Percentiles rank a stretch among this genome's conserved stretches.
phyloP scores from a whole-genome alignment of 2,888 invertebrate species.

The Leptothorax acervorum region DNA sequence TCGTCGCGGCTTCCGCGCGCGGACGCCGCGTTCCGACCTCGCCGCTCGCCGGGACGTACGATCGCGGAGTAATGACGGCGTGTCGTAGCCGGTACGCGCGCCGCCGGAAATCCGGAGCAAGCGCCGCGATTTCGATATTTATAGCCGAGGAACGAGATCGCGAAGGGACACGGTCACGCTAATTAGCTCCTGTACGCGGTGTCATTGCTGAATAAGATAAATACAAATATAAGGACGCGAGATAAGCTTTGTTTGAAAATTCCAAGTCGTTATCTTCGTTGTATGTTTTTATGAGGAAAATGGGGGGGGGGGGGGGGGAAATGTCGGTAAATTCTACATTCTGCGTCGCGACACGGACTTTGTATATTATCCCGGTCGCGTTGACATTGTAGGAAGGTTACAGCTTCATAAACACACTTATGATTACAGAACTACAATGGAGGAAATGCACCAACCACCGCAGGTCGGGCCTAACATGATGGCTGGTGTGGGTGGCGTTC shows the following conservation, averaged over 20 bases:
- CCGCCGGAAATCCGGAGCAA: not conserved
- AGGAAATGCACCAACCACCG: conserved; percentile 81
- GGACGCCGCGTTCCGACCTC: no score
- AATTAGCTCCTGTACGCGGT: not conserved
- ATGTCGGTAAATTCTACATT: not conserved
- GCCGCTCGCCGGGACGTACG: not conserved
- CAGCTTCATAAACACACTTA: not conserved
- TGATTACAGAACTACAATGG: conserved; percentile 74
- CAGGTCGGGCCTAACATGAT: conserved; percentile 81
- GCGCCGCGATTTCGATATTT: not conserved
- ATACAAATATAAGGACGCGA: not conserved
- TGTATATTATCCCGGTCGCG: not conserved
- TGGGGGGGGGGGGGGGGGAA: no score
- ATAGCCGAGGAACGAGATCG: not conserved
- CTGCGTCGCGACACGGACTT: not conserved
- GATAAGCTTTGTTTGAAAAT: no score
- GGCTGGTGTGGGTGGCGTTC: conserved; percentile 75
- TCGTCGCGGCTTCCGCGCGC: no score
- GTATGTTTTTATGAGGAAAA: not conserved
- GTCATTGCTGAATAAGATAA: not conserved
- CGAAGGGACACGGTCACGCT: not conserved
- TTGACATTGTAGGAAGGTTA: conserved; percentile 3
- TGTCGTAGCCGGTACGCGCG: no score
- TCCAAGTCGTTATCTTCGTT: not conserved
- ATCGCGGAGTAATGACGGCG: not conserved